Conservation (phyloP, 2,113 vertebrate species). For the Cynoglossus semilaevis region DNA sequence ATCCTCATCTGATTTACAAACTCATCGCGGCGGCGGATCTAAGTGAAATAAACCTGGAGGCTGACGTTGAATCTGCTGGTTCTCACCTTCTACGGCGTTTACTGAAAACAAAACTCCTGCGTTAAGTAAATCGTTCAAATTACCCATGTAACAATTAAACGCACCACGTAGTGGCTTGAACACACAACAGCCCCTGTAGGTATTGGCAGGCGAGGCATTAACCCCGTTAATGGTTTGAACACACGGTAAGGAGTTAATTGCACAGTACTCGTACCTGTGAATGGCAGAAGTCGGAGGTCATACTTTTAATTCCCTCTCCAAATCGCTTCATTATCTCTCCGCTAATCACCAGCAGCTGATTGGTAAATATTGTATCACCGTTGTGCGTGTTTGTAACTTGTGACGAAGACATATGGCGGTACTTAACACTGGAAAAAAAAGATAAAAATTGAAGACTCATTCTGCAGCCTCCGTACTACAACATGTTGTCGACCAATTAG, state of each 20-base stretch:
- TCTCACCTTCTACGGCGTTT: no score
- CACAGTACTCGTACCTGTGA: conserved; percentile 3
- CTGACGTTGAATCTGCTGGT: no score
- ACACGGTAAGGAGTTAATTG: conserved; percentile 7
- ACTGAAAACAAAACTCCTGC: no score
- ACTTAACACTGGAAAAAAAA: conserved; percentile 10
- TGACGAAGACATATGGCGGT: conserved; percentile 26
- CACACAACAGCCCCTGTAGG: background rate
- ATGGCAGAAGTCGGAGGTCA: conserved; percentile 5
- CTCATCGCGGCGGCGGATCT: no score
- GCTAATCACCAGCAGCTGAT: conserved; percentile 16
- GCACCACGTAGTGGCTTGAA: conserved; percentile 1
- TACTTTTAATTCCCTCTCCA: conserved; percentile 23
- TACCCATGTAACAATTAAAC: background rate
- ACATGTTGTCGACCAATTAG: conserved; percentile 22
- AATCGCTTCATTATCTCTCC: background rate
- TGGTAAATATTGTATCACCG: conserved; percentile 24
- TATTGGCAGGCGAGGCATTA: conserved; percentile 24
- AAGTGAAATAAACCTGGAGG: no score
- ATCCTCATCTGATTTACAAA: no score
- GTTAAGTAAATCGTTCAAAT: no score
- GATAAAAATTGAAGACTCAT: background rate
- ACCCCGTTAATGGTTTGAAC: conserved; percentile 5
- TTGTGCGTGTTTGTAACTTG: conserved; percentile 17
- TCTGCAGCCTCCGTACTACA: background rate